A percentile compares a stretch with the other conserved stretches of the same genome.
Evolutionary conservation across 2,113 vertebrate genomes (phyloP).

Genomic region (Cinclus mexicanus): DNA sequence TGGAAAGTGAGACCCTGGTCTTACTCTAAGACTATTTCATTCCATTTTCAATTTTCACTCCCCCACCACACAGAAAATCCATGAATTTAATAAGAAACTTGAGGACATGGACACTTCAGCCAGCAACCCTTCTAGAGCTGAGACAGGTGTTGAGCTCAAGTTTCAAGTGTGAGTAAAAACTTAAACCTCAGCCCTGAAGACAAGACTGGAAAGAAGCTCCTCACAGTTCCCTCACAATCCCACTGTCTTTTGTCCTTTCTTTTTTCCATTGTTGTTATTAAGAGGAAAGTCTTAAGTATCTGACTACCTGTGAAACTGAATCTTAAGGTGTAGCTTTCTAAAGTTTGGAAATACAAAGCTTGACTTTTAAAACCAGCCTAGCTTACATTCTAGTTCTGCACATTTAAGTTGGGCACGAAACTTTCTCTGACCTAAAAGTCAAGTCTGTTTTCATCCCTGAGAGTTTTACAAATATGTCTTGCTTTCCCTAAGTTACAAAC

Average conservation of each 20-base stretch:
- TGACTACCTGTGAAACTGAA: neutral
- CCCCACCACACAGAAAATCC: neutral
- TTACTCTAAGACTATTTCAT: neutral
- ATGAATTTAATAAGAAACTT: neutral
- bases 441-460: neutral
- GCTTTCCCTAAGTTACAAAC: neutral
- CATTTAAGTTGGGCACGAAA: neutral
- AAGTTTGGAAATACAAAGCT: neutral
- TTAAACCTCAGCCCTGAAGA: neutral
- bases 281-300: neutral
- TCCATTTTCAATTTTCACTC: neutral
- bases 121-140: neutral
- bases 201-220: neutral
- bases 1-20: neutral
- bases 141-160: neutral
- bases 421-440: neutral
- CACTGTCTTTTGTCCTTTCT: rapidly evolving
- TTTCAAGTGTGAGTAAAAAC: neutral
- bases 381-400: neutral
- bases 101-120: neutral
- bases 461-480: neutral
- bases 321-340: neutral
- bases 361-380: neutral
- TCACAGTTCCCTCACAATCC: neutral
- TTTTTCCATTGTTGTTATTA: neutral